phyloP scores from a whole-genome alignment of 2,888 invertebrate genomes.

The Drosophila mercatorum region DNA sequence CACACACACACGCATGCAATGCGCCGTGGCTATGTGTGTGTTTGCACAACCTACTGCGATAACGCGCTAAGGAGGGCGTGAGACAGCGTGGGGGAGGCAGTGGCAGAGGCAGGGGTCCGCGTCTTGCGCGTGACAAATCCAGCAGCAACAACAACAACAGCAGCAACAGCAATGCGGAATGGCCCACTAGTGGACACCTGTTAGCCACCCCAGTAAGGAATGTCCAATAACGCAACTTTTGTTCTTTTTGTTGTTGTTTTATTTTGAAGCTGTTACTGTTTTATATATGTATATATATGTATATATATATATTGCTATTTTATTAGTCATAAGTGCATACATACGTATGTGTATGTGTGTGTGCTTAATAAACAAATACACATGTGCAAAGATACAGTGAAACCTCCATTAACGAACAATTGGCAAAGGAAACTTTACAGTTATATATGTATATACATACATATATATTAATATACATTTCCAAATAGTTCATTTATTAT shows the following conservation, averaged over 20 bases:
- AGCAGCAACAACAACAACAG: conserved; percentile 14
- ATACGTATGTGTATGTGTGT: neutral
- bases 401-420: neutral
- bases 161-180: conserved; percentile 11
- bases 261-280: neutral
- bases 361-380: neutral
- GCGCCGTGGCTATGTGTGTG: conserved; percentile 12
- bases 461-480: no score
- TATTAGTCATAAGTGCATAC: conserved; percentile 33
- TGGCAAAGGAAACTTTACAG: no score
- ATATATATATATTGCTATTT: neutral
- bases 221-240: conserved; percentile 35
- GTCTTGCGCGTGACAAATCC: conserved; percentile 54
- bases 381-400: conserved; percentile 6
- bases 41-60: conserved; percentile 59
- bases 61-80: conserved; percentile 8
- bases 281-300: no score
- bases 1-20: neutral
- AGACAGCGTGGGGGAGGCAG: neutral
- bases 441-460: no score
- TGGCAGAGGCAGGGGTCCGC: conserved; percentile 12
- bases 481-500: no score
- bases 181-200: conserved; percentile 47
- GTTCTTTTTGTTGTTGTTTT: neutral
- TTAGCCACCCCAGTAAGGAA: conserved; percentile 41